Evolutionary conservation across 2,797 vertebrate species (phyloP), one percentile per base, ranked within the genome.

Genomic region (Spinibarbus caldwelli): DNA sequence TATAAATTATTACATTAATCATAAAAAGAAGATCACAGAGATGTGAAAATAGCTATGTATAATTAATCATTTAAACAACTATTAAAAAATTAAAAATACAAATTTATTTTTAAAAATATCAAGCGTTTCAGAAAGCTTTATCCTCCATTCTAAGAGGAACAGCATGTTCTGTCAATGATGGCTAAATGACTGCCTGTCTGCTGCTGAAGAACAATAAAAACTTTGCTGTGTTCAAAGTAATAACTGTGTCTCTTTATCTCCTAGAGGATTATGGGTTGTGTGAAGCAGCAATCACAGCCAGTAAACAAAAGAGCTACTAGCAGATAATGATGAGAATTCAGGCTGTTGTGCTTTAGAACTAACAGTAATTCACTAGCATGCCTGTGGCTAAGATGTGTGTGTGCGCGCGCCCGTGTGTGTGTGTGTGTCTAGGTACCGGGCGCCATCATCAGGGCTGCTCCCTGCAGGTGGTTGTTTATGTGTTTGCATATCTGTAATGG

Each of bases 381-480:
- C 8, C 72, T 23, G 31, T 70, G 73, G 72, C 62, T 54, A 34
- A 68, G 31, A 5, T 52, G 29, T 34, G 57, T 2, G 41, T 26
- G 43, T 73, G 43, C n/a, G n/a, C n/a, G n/a, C n/a, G n/a, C n/a
- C n/a, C n/a, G n/a, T 77, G 43, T 73, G 38, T 45, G 38, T 47
- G 23, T 71, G 68, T 26, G 10, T 71, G 68, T 57, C 9, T 49
- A 5, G 62, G 80, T 26, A 64, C 59, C 5, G 49, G 80, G 78
- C 21, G 17, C 70, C 78, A 45, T 73, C 78, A 85, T 71, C 75
- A 38, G 71, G 79, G 75, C 26, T 85, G 31, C 68, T 71, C 81
- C 54, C 57, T 76, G 90, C 90, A 92, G 89, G 89, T 89, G 88
- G 86, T 83, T 88, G 86, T 91, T 87, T 88, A 86, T 38, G 36